Evolutionary conservation across 2,888 invertebrate genomes (phyloP).

Genomic region (Limnephilus lunatus): DNA sequence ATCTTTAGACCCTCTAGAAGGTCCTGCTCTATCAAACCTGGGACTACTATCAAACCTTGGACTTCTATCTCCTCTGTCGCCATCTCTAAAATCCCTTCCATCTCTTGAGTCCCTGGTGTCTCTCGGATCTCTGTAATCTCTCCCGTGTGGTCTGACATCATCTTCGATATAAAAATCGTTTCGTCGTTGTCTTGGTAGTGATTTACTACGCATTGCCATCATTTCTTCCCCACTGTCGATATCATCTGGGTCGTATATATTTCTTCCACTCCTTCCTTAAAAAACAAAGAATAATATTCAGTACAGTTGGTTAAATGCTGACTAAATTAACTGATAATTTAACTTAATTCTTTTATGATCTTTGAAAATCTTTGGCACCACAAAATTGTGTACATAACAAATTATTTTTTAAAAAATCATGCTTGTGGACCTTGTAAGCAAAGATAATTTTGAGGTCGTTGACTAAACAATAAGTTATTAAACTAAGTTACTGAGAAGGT

Average conservation of each 20-base stretch:
- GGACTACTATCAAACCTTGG: conserved; percentile 39
- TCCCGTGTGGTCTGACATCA: conserved; percentile 70
- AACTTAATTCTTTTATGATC: too few species aligned
- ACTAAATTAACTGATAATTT: too few species aligned
- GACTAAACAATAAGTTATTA: too few species aligned
- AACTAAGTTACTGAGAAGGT: too few species aligned
- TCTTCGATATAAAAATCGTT: conserved; percentile 59
- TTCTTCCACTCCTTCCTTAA: conserved; percentile 68
- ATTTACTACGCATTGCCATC: conserved; percentile 72
- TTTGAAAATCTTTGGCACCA: too few species aligned
- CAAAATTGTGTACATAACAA: too few species aligned
- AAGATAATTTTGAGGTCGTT: too few species aligned
- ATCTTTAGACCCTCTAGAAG: conserved; percentile 43
- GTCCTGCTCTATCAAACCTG: conserved; percentile 12
- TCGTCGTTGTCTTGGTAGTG: conserved; percentile 72
- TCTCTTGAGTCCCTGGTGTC: conserved; percentile 71
- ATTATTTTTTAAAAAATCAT: too few species aligned
- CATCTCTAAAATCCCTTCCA: conserved; percentile 72
- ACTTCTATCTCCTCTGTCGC: conserved; percentile 69
- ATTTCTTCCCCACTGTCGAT: conserved; percentile 73
- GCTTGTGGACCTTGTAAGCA: too few species aligned
- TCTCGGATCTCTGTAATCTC: conserved; percentile 75
- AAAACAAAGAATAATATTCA: not conserved
- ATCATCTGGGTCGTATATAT: conserved; percentile 74
- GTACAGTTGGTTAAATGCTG: too few species aligned